Conservation (phyloP, 2,888 invertebrate genomes). For the Trachelus stipa region DNA sequence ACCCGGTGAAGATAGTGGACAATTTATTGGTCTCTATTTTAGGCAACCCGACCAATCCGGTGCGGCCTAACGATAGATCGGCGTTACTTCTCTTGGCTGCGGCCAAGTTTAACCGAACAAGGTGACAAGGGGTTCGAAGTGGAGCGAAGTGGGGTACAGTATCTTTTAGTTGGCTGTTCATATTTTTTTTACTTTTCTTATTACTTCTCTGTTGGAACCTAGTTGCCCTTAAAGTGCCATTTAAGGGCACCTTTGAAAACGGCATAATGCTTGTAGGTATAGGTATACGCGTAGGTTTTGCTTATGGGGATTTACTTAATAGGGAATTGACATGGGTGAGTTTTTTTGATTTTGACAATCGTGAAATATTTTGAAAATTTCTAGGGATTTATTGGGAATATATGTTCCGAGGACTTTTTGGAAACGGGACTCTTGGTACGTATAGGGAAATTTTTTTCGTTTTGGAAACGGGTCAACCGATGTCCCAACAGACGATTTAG, state of each 20-base stretch:
- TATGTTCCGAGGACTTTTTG: background rate
- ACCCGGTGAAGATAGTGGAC: constrained; percentile 63
- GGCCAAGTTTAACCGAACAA: background rate
- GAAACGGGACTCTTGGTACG: background rate
- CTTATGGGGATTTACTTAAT: background rate
- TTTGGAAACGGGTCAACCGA: constrained; percentile 8
- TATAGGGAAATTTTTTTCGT: background rate
- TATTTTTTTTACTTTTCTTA: constrained; percentile 18
- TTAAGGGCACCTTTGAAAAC: background rate
- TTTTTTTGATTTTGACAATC: background rate
- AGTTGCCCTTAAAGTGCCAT: background rate
- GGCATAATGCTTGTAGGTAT: background rate
- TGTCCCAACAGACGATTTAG: constrained; percentile 37
- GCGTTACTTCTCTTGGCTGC: background rate
- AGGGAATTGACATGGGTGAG: background rate
- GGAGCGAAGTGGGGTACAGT: background rate
- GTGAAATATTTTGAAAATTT: background rate
- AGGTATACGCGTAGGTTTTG: background rate
- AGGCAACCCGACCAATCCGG: constrained; percentile 38
- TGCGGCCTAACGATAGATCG: background rate
- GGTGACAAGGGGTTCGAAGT: background rate
- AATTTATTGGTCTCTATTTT: constrained; percentile 65
- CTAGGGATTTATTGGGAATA: fast-evolving
- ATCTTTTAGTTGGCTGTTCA: constrained; percentile 2
- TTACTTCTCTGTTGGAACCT: constrained; percentile 2